Evolutionary conservation across 1,140 invertebrate genomes (phyloP).

Genomic region (Drosophila erecta): DNA sequence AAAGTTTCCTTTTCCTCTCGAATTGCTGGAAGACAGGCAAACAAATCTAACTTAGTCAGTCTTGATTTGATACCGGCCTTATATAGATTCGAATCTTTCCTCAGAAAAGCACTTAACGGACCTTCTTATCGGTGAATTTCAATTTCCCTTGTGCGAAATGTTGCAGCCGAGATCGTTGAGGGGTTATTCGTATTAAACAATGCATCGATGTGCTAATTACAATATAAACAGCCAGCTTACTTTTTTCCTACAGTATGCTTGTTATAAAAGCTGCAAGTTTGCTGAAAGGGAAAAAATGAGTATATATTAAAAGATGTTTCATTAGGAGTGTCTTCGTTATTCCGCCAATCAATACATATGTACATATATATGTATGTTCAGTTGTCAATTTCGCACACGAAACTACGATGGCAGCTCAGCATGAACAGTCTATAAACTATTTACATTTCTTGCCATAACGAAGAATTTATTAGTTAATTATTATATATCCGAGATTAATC

Average conservation of each 20-base stretch:
- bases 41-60: conserved; percentile 19
- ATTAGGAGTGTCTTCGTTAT: no score
- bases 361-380: no score
- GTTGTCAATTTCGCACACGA: no score
- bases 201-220: conserved; percentile 12
- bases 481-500: no score
- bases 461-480: no score
- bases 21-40: not conserved
- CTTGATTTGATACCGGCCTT: conserved; percentile 27
- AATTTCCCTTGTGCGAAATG: conserved; percentile 3
- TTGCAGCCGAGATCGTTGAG: conserved; percentile 5
- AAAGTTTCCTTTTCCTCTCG: conserved; percentile 1
- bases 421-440: no score
- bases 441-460: no score
- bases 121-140: conserved; percentile 5
- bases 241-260: not conserved
- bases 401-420: no score
- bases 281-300: no score
- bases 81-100: conserved; percentile 40
- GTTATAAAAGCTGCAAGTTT: no score
- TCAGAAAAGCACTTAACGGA: not conserved
- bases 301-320: no score
- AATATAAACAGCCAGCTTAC: not conserved
- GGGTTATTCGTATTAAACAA: conserved; percentile 13
- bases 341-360: no score